These are phyloP conservation scores for Sinelater perroti DNA, from an alignment of 2,888 invertebrate genomes.

Conservation along the genomic window DNA sequence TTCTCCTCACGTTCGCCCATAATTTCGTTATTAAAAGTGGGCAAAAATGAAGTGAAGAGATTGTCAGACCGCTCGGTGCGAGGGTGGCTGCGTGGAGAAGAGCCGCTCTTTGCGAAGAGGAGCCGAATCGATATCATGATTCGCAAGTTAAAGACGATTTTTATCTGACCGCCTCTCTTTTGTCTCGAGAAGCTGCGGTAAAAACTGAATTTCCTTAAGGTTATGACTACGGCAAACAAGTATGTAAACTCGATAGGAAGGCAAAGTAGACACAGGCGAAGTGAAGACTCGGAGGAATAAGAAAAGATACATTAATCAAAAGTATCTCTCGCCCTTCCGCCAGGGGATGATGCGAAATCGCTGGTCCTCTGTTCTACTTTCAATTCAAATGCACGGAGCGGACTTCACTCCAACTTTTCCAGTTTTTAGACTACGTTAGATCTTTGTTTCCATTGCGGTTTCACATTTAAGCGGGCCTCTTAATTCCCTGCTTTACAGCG, in stretches of 20 bases:
- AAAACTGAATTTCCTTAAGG: slow-evolving; percentile 22
- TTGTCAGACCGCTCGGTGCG: slow-evolving; percentile 8
- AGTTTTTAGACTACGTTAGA: slow-evolving; percentile 26
- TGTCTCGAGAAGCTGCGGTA: slow-evolving; percentile 13
- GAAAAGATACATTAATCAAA: slow-evolving; percentile 48
- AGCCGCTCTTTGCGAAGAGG: not conserved
- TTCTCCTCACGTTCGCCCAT: not conserved
- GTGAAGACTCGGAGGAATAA: slow-evolving; percentile 45
- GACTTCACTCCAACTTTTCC: slow-evolving; percentile 24
- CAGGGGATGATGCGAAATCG: slow-evolving; percentile 43
- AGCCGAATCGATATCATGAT: slow-evolving; percentile 15
- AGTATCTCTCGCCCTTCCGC: slow-evolving; percentile 43
- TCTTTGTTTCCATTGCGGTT: slow-evolving; percentile 21
- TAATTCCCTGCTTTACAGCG: slow-evolving; percentile 18
- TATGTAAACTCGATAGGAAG: slow-evolving; percentile 33
- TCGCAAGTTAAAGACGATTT: slow-evolving; percentile 18
- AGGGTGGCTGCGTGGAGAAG: slow-evolving; percentile 2
- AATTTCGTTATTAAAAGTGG: slow-evolving; percentile 8
- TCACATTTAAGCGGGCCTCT: slow-evolving; percentile 14
- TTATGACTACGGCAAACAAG: slow-evolving; percentile 27
- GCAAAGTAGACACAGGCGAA: slow-evolving; percentile 40
- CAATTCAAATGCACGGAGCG: slow-evolving; percentile 41
- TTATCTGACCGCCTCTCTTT: slow-evolving; percentile 18
- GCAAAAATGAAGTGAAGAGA: slow-evolving; percentile 5
- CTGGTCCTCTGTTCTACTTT: slow-evolving; percentile 40